Percentiles rank a stretch among this genome's conserved stretches.
Evolutionary conservation across 2,797 vertebrate species (phyloP).

Genomic region (Sarcophilus harrisii): DNA sequence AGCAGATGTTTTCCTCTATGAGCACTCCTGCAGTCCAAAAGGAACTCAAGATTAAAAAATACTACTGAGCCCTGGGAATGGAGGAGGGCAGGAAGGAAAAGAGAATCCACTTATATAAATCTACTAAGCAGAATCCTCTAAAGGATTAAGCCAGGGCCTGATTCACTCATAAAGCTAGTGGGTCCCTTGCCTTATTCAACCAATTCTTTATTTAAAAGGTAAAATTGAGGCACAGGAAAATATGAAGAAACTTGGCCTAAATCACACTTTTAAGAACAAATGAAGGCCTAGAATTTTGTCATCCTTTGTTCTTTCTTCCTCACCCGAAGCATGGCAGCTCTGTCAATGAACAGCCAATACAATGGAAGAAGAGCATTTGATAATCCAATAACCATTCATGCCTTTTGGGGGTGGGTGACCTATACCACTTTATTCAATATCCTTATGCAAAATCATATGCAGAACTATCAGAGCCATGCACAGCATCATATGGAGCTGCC

Average conservation of each 20-base stretch:
- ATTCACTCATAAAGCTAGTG: not conserved
- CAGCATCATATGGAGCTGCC: not conserved
- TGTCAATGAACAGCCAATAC: not conserved
- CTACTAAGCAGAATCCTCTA: not conserved
- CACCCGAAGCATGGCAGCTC: not conserved
- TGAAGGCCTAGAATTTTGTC: not conserved
- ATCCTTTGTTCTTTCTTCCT: not conserved
- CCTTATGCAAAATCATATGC: not conserved
- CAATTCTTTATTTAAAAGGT: not conserved
- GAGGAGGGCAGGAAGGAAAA: not conserved
- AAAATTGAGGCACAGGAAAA: not conserved
- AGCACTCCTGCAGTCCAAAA: not conserved
- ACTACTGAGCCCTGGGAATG: not conserved
- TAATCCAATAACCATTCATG: not conserved
- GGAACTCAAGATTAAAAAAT: conserved; percentile 17
- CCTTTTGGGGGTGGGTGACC: not conserved
- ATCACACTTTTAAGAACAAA: not conserved
- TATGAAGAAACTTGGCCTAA: not conserved
- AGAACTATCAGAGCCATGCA: not conserved
- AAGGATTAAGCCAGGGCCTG: not conserved
- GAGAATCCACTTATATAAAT: not conserved
- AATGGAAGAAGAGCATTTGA: not conserved
- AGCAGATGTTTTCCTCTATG: conserved; percentile 14
- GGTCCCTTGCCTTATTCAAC: not conserved
- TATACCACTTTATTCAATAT: not conserved